A percentile compares a stretch with the other conserved stretches of the same genome.
These are phyloP conservation scores for Pyrgilauda ruficollis DNA, from an alignment of 2,113 vertebrate genomes.

Conservation along the genomic window DNA sequence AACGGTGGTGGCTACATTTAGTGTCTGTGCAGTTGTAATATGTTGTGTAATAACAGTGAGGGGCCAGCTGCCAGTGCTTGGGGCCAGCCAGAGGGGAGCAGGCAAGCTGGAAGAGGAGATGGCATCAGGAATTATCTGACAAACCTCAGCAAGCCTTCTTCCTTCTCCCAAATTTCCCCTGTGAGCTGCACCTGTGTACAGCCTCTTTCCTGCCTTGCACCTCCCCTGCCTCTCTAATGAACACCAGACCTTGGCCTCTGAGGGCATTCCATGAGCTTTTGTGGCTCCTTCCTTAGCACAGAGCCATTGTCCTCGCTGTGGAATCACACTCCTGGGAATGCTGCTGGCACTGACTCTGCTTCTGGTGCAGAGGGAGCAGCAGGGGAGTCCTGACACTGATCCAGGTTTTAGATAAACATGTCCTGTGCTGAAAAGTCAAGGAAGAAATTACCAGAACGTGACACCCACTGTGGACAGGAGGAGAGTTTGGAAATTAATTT, in stretches of 20 bases:
- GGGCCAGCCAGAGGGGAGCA: background rate
- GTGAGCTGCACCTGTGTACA: background rate
- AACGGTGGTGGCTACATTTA: fast-evolving
- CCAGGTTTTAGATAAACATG: background rate
- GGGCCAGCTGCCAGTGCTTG: background rate
- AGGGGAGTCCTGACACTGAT: background rate
- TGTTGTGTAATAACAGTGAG: background rate
- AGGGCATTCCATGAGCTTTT: background rate
- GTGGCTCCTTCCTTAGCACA: background rate
- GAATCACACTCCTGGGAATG: background rate
- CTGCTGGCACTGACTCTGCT: background rate
- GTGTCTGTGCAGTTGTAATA: background rate
- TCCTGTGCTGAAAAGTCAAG: background rate
- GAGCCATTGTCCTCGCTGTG: fast-evolving
- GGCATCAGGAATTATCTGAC: background rate
- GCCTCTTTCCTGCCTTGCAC: background rate
- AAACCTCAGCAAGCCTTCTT: background rate
- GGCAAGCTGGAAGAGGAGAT: background rate
- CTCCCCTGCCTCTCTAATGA: background rate
- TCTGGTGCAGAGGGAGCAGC: background rate
- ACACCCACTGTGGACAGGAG: background rate
- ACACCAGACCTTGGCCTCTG: background rate
- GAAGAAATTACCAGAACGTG: background rate
- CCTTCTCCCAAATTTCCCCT: background rate
- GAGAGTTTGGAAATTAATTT: background rate